These are phyloP conservation scores for Sphyrna mokarran DNA, from an alignment of 2,113 vertebrate species.

Conservation along the genomic window DNA sequence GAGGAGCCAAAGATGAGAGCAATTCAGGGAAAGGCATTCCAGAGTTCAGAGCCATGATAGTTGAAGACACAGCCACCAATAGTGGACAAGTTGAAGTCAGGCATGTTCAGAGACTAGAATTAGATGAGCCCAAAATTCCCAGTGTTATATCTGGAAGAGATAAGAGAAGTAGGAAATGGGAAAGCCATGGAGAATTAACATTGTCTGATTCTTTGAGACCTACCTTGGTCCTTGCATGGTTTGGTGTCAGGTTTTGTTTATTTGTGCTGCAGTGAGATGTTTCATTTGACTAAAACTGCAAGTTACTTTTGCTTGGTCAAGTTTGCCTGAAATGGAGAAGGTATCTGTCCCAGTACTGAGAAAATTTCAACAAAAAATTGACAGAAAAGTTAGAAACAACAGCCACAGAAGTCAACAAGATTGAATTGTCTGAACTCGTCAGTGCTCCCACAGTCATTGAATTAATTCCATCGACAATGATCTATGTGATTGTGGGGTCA, in stretches of 20 bases:
- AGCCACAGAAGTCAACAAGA: background rate
- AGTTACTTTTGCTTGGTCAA: background rate
- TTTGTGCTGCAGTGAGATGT: background rate
- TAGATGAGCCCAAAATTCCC: background rate
- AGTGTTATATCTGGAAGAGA: background rate
- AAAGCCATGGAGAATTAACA: background rate
- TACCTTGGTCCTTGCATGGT: background rate
- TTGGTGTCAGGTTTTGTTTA: background rate
- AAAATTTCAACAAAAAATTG: background rate
- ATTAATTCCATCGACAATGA: background rate
- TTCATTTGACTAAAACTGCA: background rate
- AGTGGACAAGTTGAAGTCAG: background rate
- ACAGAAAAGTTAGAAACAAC: background rate
- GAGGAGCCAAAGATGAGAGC: background rate
- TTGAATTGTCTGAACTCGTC: background rate
- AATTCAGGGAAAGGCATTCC: background rate
- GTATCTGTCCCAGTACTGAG: background rate
- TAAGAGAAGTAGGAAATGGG: background rate
- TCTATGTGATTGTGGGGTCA: background rate
- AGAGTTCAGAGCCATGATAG: background rate
- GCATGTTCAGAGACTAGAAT: background rate
- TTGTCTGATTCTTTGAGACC: background rate
- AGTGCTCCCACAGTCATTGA: background rate
- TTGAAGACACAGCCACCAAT: background rate
- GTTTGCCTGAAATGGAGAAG: background rate